These are phyloP conservation scores for Blomia tropicalis DNA, from an alignment of 2,888 invertebrate species.

Conservation along the genomic window DNA sequence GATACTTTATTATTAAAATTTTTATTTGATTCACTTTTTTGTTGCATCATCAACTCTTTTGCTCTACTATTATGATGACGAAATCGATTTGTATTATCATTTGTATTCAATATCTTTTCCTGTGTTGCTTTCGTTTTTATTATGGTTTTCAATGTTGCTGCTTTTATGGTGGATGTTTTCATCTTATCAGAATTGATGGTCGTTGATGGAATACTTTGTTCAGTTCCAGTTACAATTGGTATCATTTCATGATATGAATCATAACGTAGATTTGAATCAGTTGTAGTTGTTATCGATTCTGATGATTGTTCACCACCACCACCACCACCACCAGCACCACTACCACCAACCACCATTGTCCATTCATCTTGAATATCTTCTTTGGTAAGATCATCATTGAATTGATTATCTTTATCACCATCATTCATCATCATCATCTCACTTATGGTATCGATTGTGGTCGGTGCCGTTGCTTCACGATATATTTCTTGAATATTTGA, in stretches of 20 bases:
- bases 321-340: not conserved
- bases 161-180: not conserved
- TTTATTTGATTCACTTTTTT: no score
- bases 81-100: not conserved
- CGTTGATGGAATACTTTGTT: no score
- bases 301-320: not conserved
- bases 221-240: not conserved
- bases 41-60: not conserved
- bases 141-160: no score
- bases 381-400: not conserved
- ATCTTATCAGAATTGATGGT: no score
- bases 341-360: not conserved
- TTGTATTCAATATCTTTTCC: not conserved
- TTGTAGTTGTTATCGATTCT: not conserved
- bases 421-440: not conserved
- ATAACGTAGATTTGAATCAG: not conserved
- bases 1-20: no score
- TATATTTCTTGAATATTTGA: slow-evolving; percentile 2
- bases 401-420: not conserved
- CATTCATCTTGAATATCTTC: not conserved
- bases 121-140: not conserved
- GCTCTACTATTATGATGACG: slow-evolving; percentile 7
- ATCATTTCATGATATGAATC: not conserved
- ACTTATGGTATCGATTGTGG: not conserved
- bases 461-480: slow-evolving; percentile 1